A percentile compares a stretch with the other conserved stretches of the same genome.
Evolutionary conservation across 2,113 vertebrate genomes (phyloP).

Genomic region (Mungos mungo): DNA sequence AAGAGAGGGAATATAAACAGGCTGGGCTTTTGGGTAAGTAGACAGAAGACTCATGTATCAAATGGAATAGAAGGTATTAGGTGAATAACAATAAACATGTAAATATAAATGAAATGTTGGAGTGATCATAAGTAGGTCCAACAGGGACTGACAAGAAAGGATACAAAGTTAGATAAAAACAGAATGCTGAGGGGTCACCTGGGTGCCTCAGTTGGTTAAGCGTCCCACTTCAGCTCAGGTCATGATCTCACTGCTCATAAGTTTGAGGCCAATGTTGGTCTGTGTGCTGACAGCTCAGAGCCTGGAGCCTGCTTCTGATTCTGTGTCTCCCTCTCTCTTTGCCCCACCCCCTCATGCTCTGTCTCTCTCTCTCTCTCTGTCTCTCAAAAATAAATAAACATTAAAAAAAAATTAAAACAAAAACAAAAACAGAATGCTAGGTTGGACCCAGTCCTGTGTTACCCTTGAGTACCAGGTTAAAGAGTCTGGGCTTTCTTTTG

Average conservation of each 20-base stretch:
- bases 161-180: slow-evolving; percentile 13
- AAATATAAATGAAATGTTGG: neutral
- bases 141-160: neutral
- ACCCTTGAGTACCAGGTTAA: neutral
- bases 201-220: too few relatives aligned
- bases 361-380: too few relatives aligned
- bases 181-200: neutral
- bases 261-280: too few relatives aligned
- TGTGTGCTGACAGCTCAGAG: too few relatives aligned
- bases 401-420: too few relatives aligned
- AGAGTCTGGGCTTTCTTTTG: neutral
- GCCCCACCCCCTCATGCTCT: too few relatives aligned
- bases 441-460: neutral
- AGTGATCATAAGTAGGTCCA: neutral
- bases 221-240: too few relatives aligned
- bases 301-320: too few relatives aligned
- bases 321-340: too few relatives aligned
- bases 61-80: neutral
- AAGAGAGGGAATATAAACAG: neutral
- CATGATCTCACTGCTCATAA: too few relatives aligned
- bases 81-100: neutral
- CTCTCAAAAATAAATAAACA: too few relatives aligned
- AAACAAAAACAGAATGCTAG: neutral
- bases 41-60: neutral
- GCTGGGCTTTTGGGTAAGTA: neutral